These are phyloP conservation scores for Pogonocherus hispidulus DNA, from an alignment of 2,888 invertebrate genomes.

Conservation along the genomic window DNA sequence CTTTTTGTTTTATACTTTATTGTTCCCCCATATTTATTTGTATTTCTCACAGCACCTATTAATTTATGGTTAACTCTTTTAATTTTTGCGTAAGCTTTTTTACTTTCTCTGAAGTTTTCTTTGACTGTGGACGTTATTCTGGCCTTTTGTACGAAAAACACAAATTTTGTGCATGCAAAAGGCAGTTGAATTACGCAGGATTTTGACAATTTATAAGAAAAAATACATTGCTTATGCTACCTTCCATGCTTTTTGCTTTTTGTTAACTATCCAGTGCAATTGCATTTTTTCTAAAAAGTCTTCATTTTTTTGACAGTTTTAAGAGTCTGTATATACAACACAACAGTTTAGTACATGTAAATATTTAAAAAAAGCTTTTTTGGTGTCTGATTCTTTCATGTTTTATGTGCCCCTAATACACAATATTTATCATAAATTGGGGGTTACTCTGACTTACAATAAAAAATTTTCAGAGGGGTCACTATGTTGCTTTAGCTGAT, in stretches of 20 bases:
- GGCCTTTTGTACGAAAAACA: conserved; percentile 3
- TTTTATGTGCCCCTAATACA: background rate
- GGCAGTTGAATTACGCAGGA: background rate
- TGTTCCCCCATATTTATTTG: conserved; percentile 8
- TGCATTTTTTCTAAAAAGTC: background rate
- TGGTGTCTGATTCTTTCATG: conserved; percentile 14
- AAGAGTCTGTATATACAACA: background rate
- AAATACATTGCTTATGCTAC: conserved; percentile 9
- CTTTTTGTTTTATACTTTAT: conserved; percentile 49
- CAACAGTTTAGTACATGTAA: background rate
- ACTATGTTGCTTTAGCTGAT: conserved; percentile 91
- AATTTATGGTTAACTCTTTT: background rate
- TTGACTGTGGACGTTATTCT: background rate
- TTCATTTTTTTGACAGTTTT: background rate
- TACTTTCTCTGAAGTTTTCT: background rate
- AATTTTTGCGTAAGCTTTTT: background rate
- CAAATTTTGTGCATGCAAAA: background rate
- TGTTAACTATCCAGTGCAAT: background rate
- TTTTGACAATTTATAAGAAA: background rate
- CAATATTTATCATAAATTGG: too few relatives aligned
- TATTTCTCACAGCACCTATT: background rate
- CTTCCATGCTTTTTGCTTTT: conserved; percentile 17
- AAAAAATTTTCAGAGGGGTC: conserved; percentile 75
- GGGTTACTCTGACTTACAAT: background rate
- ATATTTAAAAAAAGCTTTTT: background rate